Conservation (phyloP, 2,113 vertebrate genomes). For the Rhinolophus sinicus region DNA sequence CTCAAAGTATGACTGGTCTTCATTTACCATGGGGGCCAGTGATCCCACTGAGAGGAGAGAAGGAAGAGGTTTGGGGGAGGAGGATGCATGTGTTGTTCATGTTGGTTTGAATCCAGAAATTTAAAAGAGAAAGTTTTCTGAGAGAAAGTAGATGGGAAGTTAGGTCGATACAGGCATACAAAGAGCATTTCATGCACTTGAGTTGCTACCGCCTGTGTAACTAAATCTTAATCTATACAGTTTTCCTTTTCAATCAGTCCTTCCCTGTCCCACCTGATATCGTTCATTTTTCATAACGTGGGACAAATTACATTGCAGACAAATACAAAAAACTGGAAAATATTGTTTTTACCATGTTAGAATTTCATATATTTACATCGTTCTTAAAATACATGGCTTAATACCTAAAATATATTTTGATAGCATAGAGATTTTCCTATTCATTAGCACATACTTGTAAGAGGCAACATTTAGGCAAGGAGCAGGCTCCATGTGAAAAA, state of each 20-base stretch:
- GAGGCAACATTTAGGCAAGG: background rate
- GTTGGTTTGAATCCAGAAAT: slow-evolving; percentile 44
- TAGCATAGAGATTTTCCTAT: background rate
- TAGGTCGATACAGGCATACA: background rate
- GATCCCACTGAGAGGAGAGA: background rate
- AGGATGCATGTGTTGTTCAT: background rate
- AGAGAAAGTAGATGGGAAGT: background rate
- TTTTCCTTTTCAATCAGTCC: background rate
- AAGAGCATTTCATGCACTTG: background rate
- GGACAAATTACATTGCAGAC: background rate
- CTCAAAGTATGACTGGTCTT: slow-evolving; percentile 7
- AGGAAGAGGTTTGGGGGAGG: background rate
- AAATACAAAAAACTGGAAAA: background rate
- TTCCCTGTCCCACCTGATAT: background rate
- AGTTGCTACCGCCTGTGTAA: background rate
- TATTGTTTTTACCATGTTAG: background rate
- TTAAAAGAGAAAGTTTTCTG: slow-evolving; percentile 16
- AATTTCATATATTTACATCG: background rate
- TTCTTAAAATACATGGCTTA: slow-evolving; percentile 28
- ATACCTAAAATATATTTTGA: background rate
- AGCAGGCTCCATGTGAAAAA: background rate
- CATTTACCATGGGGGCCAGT: background rate
- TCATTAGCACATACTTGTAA: background rate
- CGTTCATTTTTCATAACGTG: slow-evolving; percentile 23
- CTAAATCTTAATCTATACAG: background rate